Base-by-base conservation (phyloP, 2,797 vertebrate species). In the Somateria mollissima region DNA sequence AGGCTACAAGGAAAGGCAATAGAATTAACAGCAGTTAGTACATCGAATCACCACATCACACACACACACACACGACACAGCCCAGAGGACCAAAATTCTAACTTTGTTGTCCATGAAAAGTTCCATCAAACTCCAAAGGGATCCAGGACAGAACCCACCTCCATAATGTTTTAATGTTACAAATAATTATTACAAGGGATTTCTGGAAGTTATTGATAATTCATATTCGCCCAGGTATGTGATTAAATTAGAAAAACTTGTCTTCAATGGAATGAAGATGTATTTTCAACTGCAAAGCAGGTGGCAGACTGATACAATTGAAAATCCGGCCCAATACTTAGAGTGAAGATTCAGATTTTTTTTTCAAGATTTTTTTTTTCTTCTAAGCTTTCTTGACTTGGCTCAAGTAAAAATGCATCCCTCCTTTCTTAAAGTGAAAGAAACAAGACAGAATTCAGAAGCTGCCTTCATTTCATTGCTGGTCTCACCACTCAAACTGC, bases 401-500 rank as follows among this genome's bases (percentile, higher is more conserved):
- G 17, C 30, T 84, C 54, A 72, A 54, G 19, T 5, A 13, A 84
- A 91, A 74, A 71, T 0, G 3, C 6, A 74, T n/a, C 83, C 73
- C 53, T 89, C 58, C 74, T 87, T 93, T 69, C 67, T 94, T 82
- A 90, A 80, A 88, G 70, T 39, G 41, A 86, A 83, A 88, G 64
- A 82, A 96, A 79, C 0, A 0, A 92, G 69, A 83, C 51, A 89
- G 76, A 90, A 87, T 89, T 88, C 88, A 95, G 88, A 83, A 92
- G 75, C 88, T 67, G 72, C 58, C 72, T 89, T 89, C 49, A 39
- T 95, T 95, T 87, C 88, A 74, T 60, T 95, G 78, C 86, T 83
- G 90, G 86, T 92, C 91, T 95, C 85, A 83, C 83, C 85, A 95
- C 47, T 88, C 70, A 90, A 84, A 82, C 0, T 90, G 88, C 88